Conservation (phyloP, 1,140 invertebrate genomes). For the Euwallacea similis region DNA sequence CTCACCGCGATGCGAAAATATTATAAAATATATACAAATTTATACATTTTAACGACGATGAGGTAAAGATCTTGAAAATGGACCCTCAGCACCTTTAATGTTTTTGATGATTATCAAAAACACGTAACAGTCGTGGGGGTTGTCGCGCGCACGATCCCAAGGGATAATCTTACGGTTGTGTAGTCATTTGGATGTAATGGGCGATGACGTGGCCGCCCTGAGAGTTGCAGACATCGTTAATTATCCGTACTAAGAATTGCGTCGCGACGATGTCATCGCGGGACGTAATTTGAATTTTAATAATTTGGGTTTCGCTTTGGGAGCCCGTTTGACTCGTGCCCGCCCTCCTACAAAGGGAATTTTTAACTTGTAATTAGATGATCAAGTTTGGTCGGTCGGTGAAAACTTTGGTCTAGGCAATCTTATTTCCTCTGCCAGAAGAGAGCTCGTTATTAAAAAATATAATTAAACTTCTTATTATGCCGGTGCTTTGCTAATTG, state of each 20-base stretch:
- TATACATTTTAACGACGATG: too few species aligned
- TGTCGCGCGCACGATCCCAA: too few species aligned
- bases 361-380: constrained; percentile 8
- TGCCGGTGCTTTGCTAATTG: not conserved
- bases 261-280: not conserved
- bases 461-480: constrained; percentile 10
- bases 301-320: not conserved
- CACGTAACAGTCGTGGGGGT: too few species aligned
- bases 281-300: constrained; percentile 6
- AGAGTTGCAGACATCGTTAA: not conserved
- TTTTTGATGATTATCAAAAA: too few species aligned
- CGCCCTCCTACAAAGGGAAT: not conserved
- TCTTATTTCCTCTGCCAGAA: not conserved
- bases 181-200: too few species aligned
- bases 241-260: not conserved
- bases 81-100: too few species aligned
- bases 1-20: too few species aligned
- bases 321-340: not conserved
- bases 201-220: too few species aligned
- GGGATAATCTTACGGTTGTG: too few species aligned
- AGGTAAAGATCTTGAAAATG: too few species aligned
- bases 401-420: not conserved
- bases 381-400: not conserved
- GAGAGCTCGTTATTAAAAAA: constrained; percentile 7
- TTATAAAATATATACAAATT: too few species aligned